These are phyloP conservation scores for Dryocosmus kuriphilus DNA, from an alignment of 2,888 invertebrate genomes.

Conservation along the genomic window DNA sequence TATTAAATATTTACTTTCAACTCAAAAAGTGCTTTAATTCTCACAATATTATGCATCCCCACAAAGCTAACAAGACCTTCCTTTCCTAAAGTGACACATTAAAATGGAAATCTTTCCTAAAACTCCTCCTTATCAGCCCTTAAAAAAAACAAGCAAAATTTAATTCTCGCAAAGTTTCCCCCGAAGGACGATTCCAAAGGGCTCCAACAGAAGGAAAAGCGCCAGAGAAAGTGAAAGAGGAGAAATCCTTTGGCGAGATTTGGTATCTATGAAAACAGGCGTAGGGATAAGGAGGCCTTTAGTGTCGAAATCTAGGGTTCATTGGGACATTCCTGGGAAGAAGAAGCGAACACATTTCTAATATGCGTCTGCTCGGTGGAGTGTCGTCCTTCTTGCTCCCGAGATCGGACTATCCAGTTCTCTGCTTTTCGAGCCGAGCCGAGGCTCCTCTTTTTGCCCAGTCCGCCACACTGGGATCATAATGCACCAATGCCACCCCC, in stretches of 20 bases:
- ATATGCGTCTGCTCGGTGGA: slow-evolving; percentile 68
- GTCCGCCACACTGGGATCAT: slow-evolving; percentile 77
- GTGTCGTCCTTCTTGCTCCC: slow-evolving; percentile 49
- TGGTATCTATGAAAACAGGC: slow-evolving; percentile 20
- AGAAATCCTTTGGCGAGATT: slow-evolving; percentile 20
- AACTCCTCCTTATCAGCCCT: background rate
- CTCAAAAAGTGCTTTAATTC: too few relatives aligned
- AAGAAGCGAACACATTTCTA: slow-evolving; percentile 69
- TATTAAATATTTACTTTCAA: too few relatives aligned
- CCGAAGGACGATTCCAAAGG: background rate
- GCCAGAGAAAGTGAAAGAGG: slow-evolving; percentile 37
- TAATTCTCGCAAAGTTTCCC: background rate
- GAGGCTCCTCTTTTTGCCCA: slow-evolving; percentile 75
- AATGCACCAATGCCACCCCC: slow-evolving; percentile 76
- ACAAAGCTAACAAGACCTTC: background rate
- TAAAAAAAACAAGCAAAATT: background rate
- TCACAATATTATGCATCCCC: too few relatives aligned
- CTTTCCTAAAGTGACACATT: background rate
- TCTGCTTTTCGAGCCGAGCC: slow-evolving; percentile 71
- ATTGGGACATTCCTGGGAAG: slow-evolving; percentile 49
- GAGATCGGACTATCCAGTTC: slow-evolving; percentile 54
- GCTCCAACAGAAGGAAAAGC: background rate
- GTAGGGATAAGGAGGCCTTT: slow-evolving; percentile 17
- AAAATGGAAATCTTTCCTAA: slow-evolving; percentile 1
- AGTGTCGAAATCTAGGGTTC: slow-evolving; percentile 34